Evolutionary conservation across 2,888 invertebrate species (phyloP).

Genomic region (Lysandra coridon): DNA sequence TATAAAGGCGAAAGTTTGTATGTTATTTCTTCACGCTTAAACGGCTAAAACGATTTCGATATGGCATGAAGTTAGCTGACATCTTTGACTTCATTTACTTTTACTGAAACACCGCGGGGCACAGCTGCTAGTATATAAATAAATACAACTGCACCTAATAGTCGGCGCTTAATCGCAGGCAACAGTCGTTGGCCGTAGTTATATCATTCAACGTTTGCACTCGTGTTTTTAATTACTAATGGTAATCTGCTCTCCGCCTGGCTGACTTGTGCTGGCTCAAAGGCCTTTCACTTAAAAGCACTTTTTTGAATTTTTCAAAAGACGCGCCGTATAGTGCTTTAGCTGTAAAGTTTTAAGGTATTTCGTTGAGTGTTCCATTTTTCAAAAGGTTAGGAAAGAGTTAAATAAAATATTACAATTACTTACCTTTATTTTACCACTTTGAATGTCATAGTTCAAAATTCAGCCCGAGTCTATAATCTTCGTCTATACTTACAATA

Average conservation of each 20-base stretch:
- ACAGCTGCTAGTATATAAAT: not conserved
- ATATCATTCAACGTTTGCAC: slow-evolving; percentile 11
- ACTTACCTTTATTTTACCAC: not conserved
- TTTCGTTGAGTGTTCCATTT: not conserved
- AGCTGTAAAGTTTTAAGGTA: slow-evolving; percentile 7
- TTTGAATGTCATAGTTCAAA: too few relatives aligned
- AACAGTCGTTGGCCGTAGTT: not conserved
- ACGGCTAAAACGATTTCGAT: too few relatives aligned
- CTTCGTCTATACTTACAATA: too few relatives aligned
- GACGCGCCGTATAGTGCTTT: not conserved
- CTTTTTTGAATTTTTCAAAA: slow-evolving; percentile 16
- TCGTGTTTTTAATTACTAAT: slow-evolving; percentile 60
- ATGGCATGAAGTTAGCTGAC: too few relatives aligned
- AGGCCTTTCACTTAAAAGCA: slow-evolving; percentile 21
- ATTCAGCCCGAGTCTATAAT: too few relatives aligned
- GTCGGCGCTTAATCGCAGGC: not conserved
- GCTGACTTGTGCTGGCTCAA: slow-evolving; percentile 20
- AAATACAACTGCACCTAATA: not conserved
- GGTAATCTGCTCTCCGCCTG: slow-evolving; percentile 59
- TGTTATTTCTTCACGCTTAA: too few relatives aligned
- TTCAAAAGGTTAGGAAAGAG: not conserved
- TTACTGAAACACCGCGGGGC: too few relatives aligned
- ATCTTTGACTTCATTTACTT: too few relatives aligned
- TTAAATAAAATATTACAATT: not conserved
- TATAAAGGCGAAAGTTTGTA: too few relatives aligned